Percentiles rank a stretch among this genome's conserved stretches.
Conservation (phyloP, 2,797 vertebrate genomes). For the Channallabes apus region DNA sequence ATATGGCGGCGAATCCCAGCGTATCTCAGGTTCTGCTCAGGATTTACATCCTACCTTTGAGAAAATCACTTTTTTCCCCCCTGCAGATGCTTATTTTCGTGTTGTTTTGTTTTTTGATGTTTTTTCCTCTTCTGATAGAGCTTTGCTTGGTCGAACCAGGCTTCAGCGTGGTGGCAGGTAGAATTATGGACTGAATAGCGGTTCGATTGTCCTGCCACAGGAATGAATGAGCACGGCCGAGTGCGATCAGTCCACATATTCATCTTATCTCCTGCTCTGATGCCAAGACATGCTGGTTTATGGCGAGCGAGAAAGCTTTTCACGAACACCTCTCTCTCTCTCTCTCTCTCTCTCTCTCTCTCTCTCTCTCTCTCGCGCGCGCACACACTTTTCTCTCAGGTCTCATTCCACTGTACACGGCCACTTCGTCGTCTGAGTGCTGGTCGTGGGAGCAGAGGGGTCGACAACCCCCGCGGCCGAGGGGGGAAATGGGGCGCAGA, state of each 20-base stretch:
- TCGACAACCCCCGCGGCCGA: constrained; percentile 10
- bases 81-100: not conserved
- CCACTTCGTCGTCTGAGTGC: constrained; percentile 7
- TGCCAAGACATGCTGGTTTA: constrained; percentile 42
- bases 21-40: not conserved
- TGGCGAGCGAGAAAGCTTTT: not conserved
- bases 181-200: constrained; percentile 44
- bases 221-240: constrained; percentile 57
- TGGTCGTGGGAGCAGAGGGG: constrained; percentile 8
- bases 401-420: constrained; percentile 22
- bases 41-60: not conserved
- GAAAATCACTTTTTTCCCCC: not conserved
- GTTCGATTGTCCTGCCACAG: constrained; percentile 51
- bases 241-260: constrained; percentile 53
- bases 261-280: constrained; percentile 55
- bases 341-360: not conserved
- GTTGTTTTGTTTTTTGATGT: not conserved
- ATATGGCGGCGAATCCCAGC: not conserved
- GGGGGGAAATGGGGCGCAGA: constrained; percentile 24
- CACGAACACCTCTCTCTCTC: not conserved
- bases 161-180: constrained; percentile 30
- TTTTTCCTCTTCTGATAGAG: not conserved
- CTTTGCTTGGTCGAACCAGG: constrained; percentile 23
- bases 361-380: not conserved
- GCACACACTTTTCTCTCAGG: not conserved